Conservation (phyloP, 2,797 vertebrate species). For the Coracias cyanogaster region DNA sequence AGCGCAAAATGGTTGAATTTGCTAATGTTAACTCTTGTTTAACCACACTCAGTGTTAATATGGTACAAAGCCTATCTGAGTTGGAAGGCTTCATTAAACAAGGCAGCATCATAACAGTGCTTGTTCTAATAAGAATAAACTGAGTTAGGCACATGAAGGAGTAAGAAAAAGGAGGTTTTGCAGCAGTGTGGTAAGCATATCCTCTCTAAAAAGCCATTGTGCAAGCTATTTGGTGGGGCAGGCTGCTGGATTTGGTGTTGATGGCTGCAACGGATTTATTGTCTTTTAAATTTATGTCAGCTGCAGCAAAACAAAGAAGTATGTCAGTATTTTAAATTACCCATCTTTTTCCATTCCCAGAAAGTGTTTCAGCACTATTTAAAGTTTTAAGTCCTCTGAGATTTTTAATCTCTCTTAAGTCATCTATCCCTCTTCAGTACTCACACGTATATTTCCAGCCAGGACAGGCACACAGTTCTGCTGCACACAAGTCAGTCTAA, state of each 20-base stretch:
- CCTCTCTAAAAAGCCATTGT: slow-evolving; percentile 32
- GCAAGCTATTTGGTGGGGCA: background rate
- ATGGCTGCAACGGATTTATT: slow-evolving; percentile 31
- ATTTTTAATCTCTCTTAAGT: background rate
- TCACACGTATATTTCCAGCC: background rate
- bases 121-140: background rate
- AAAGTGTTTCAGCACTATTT: slow-evolving; percentile 6
- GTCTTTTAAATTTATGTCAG: slow-evolving; percentile 48
- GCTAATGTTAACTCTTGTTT: background rate
- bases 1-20: background rate
- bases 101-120: background rate
- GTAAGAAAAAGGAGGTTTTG: background rate
- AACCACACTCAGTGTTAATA: background rate
- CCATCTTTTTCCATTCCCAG: slow-evolving; percentile 20
- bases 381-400: background rate
- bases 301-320: slow-evolving; percentile 55
- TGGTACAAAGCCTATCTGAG: background rate
- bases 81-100: background rate
- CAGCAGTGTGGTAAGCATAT: slow-evolving; percentile 3
- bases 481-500: background rate
- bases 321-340: slow-evolving; percentile 33
- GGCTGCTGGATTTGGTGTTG: slow-evolving; percentile 41
- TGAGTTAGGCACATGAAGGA: background rate
- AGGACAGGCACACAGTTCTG: background rate
- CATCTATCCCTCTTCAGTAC: background rate